Conservation (phyloP, 2,888 invertebrate genomes). For the Lymantria monacha region DNA sequence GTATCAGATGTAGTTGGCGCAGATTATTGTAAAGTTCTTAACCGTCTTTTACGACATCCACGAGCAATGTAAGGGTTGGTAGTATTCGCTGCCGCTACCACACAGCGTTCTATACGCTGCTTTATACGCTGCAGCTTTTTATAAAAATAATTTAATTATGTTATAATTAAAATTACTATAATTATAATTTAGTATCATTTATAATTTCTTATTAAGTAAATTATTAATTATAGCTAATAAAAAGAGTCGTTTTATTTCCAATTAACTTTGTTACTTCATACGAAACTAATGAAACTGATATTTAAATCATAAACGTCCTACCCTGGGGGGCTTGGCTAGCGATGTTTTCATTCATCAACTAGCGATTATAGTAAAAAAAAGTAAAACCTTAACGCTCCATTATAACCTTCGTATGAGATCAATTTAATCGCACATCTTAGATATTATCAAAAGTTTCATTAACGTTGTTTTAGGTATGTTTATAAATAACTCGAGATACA, state of each 20-base stretch:
- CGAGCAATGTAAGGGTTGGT: no score
- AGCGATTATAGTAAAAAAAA: slow-evolving; percentile 18
- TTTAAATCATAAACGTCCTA: slow-evolving; percentile 3
- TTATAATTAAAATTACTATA: no score
- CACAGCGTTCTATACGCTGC: no score
- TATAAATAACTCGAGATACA: slow-evolving; percentile 9
- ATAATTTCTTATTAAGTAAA: neutral
- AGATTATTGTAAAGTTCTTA: no score
- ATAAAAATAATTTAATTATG: no score
- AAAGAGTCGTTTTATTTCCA: slow-evolving; percentile 2
- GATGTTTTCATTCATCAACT: slow-evolving; percentile 11
- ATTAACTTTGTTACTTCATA: neutral
- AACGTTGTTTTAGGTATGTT: slow-evolving; percentile 21
- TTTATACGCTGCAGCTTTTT: no score
- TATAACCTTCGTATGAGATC: slow-evolving; percentile 35
- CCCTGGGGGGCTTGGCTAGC: neutral
- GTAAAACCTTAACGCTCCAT: slow-evolving; percentile 42
- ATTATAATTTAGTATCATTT: no score
- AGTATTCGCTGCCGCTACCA: no score
- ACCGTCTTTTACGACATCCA: no score
- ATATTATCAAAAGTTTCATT: slow-evolving; percentile 42
- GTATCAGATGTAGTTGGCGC: no score
- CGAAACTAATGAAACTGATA: slow-evolving; percentile 2
- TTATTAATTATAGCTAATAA: neutral
- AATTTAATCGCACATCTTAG: slow-evolving; percentile 36